phyloP scores from a whole-genome alignment of 2,113 vertebrate genomes.

The Corvus moneduloides region DNA sequence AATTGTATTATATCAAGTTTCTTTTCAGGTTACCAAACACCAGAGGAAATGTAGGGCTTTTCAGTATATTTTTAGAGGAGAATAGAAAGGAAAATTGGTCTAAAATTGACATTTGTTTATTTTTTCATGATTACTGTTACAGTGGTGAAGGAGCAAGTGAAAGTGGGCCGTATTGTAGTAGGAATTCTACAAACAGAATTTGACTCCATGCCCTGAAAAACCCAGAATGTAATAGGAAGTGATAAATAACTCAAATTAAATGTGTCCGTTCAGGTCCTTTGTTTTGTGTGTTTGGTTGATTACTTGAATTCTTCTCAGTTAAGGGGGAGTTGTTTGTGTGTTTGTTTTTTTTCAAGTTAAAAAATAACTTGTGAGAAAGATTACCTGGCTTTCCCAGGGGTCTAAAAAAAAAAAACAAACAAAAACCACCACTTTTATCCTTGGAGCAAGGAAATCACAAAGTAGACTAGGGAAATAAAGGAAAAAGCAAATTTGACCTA shows the following conservation, averaged over 20 bases:
- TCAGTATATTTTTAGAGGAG: not conserved
- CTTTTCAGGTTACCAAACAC: not conserved
- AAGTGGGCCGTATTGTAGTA: not conserved
- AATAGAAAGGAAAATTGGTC: not conserved
- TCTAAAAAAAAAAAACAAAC: not conserved
- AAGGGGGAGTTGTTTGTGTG: not conserved
- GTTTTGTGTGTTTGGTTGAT: not conserved
- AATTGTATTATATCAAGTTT: constrained; percentile 9
- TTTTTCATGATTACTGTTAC: not conserved
- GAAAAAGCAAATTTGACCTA: not conserved
- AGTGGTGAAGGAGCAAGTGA: not conserved
- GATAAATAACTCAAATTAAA: not conserved
- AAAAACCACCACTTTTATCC: not conserved
- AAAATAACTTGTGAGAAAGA: not conserved
- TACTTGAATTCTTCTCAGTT: not conserved
- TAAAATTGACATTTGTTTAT: not conserved
- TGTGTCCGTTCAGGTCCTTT: not conserved
- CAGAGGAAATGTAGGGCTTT: not conserved
- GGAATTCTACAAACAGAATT: not conserved
- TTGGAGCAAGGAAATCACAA: not conserved
- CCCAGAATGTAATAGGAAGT: not conserved
- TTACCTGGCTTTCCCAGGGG: not conserved
- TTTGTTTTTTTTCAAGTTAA: not conserved
- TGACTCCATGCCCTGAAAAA: not conserved
- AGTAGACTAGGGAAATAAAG: not conserved